phyloP scores from a whole-genome alignment of 2,888 invertebrate species.

The Diadegma fenestrale region DNA sequence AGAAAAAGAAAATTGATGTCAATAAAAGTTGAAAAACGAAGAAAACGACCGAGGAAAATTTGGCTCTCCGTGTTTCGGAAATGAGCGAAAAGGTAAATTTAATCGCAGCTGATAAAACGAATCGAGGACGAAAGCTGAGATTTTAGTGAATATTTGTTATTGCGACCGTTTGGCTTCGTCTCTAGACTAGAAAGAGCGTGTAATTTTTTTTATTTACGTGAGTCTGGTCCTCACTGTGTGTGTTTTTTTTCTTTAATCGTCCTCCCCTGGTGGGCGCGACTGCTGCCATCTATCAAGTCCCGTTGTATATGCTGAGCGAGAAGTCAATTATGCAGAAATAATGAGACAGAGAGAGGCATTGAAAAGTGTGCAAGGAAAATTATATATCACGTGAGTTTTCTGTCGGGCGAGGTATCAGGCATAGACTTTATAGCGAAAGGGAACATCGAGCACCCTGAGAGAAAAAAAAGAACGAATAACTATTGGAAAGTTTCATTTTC shows the following conservation, averaged over 20 bases:
- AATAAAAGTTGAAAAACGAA: background rate
- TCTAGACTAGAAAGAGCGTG: constrained; percentile 82
- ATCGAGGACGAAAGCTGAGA: constrained; percentile 28
- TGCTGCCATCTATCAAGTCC: background rate
- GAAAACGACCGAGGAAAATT: background rate
- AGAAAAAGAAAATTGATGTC: background rate
- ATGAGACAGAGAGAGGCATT: constrained; percentile 34
- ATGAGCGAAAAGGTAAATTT: background rate
- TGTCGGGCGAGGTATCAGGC: constrained; percentile 65
- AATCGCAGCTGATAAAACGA: background rate
- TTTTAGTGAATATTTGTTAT: constrained; percentile 33
- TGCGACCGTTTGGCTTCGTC: constrained; percentile 77
- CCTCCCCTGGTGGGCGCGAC: background rate
- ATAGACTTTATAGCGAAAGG: constrained; percentile 54
- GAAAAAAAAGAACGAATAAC: constrained; percentile 9
- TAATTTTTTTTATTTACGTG: constrained; percentile 58
- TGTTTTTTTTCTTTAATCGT: constrained; percentile 7
- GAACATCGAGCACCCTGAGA: constrained; percentile 41
- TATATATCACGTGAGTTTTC: constrained; percentile 61
- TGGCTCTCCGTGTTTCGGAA: background rate
- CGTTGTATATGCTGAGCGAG: background rate
- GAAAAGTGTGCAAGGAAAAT: constrained; percentile 47
- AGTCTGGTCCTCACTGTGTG: constrained; percentile 24
- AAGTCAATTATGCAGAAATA: constrained; percentile 10
- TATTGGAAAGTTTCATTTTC: constrained; percentile 19